A percentile compares a stretch with the other conserved stretches of the same genome.
Conservation (phyloP, 2,797 vertebrate species). For the Gymnodraco acuticeps region DNA sequence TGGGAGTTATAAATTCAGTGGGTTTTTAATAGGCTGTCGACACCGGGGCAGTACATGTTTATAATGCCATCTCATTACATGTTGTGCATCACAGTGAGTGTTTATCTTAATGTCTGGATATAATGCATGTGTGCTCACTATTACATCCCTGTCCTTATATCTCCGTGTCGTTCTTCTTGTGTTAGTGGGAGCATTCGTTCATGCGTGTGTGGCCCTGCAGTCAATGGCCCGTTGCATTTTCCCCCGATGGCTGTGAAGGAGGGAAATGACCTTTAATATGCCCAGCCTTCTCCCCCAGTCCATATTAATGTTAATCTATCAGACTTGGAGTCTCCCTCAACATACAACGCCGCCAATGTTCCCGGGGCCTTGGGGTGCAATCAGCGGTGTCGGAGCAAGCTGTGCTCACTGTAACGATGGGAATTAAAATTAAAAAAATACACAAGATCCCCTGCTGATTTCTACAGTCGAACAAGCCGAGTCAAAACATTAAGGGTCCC, state of each 20-base stretch:
- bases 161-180: neutral
- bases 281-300: conserved; percentile 75
- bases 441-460: conserved; percentile 21
- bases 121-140: neutral
- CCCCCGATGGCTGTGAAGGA: conserved; percentile 76
- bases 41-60: conserved; percentile 61
- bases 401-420: conserved; percentile 45
- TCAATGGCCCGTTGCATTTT: conserved; percentile 75
- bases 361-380: conserved; percentile 72
- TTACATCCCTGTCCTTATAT: conserved; percentile 38
- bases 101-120: conserved; percentile 23
- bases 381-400: conserved; percentile 64
- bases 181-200: conserved; percentile 45
- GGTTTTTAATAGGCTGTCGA: conserved; percentile 80
- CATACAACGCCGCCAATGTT: conserved; percentile 76
- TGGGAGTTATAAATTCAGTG: conserved; percentile 83
- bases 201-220: conserved; percentile 76
- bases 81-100: conserved; percentile 30
- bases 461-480: conserved; percentile 23
- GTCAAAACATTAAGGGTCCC: conserved; percentile 14
- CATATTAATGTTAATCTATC: conserved; percentile 83
- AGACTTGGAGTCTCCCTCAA: conserved; percentile 76
- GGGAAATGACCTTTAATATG: conserved; percentile 75
- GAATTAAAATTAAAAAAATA: conserved; percentile 26
- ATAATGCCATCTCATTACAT: conserved; percentile 53